Conservation (phyloP, 1,140 invertebrate species). For the Hylaeus anthracinus region DNA sequence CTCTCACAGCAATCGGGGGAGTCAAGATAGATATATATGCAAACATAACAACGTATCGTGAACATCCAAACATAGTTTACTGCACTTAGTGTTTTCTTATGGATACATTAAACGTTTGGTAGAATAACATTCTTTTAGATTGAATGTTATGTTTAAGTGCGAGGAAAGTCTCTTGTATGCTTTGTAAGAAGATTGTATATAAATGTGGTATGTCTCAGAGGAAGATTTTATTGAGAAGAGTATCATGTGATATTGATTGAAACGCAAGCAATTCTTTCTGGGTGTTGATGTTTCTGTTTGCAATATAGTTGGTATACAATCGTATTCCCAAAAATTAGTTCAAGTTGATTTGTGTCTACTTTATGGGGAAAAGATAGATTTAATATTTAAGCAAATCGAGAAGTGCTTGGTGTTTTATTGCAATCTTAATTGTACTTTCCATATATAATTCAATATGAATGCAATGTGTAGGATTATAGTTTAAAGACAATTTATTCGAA, state of each 20-base stretch:
- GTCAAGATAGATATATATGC: constrained; percentile 28
- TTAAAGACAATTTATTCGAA: neutral
- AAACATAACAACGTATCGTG: constrained; percentile 34
- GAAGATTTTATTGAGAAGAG: too few species aligned
- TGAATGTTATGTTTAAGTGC: neutral
- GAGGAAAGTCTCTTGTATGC: neutral
- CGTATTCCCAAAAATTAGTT: too few species aligned
- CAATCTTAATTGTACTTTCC: too few species aligned
- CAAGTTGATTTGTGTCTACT: too few species aligned
- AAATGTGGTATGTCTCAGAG: too few species aligned
- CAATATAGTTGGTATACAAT: too few species aligned
- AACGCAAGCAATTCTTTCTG: too few species aligned
- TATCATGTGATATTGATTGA: too few species aligned
- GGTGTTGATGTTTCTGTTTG: too few species aligned
- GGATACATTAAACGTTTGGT: neutral
- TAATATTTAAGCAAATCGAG: too few species aligned
- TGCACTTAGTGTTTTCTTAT: neutral
- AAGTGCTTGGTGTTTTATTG: too few species aligned
- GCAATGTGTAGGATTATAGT: neutral
- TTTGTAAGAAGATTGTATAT: neutral
- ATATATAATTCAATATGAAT: neutral
- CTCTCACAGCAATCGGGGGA: constrained; percentile 32
- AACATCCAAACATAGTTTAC: constrained; percentile 32
- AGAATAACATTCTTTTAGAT: neutral
- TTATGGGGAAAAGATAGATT: too few species aligned